Conservation (phyloP, 35 echinoderm and acorn worm genomes). For the Apostichopus californicus region DNA sequence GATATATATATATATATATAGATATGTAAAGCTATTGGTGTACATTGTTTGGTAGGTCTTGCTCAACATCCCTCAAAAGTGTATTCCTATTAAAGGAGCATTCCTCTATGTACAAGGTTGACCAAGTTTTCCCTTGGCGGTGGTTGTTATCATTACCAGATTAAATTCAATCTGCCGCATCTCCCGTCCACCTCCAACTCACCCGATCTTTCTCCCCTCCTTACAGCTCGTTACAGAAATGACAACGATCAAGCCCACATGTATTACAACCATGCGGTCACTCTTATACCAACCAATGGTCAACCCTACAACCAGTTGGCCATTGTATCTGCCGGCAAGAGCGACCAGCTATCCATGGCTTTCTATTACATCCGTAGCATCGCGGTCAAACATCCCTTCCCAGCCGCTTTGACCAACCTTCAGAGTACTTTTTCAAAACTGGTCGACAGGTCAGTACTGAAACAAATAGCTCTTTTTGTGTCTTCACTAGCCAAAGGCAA, state of each 20-base stretch:
- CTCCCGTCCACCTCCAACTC: too few relatives aligned
- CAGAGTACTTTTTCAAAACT: slow-evolving; percentile 97
- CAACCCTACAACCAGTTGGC: slow-evolving; percentile 99
- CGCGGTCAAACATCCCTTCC: slow-evolving; percentile 97
- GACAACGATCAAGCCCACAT: slow-evolving; percentile 93
- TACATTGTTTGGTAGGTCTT: too few relatives aligned
- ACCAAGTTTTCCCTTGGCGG: too few relatives aligned
- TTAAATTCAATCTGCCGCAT: too few relatives aligned
- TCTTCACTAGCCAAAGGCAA: too few relatives aligned
- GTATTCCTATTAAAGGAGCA: too few relatives aligned
- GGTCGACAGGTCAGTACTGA: slow-evolving; percentile 82
- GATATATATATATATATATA: too few relatives aligned
- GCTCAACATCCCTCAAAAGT: too few relatives aligned
- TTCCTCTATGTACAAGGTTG: too few relatives aligned
- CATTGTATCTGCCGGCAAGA: slow-evolving; percentile 88
- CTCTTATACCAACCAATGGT: slow-evolving; percentile 93
- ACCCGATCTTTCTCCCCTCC: not conserved
- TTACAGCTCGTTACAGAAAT: slow-evolving; percentile 87
- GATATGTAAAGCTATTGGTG: too few relatives aligned
- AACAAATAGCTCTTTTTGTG: not conserved
- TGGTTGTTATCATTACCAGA: too few relatives aligned
- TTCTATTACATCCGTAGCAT: slow-evolving; percentile 99
- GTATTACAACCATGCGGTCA: slow-evolving; percentile 95
- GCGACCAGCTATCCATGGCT: slow-evolving; percentile 94
- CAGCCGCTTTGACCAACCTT: slow-evolving; percentile 94